Conservation (phyloP, 1,140 invertebrate species). For the Drosophila erecta region DNA sequence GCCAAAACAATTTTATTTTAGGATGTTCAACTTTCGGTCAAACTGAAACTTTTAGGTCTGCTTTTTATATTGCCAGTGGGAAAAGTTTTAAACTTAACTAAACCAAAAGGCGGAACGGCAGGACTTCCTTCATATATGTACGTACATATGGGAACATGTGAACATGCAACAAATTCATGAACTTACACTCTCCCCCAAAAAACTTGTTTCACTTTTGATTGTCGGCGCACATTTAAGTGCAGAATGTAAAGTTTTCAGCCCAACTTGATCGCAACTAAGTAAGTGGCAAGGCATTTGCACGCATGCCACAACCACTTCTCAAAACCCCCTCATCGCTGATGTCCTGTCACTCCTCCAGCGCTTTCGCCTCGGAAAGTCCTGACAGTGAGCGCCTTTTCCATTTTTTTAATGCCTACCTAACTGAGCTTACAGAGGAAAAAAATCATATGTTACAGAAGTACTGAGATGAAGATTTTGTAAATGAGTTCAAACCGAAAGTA, state of each 20-base stretch:
- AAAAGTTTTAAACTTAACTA: constrained; percentile 38
- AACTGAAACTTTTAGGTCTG: constrained; percentile 1
- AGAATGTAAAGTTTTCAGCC: constrained; percentile 65
- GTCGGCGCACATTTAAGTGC: constrained; percentile 68
- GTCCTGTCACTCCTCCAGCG: constrained; percentile 40
- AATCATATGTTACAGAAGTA: too few species aligned
- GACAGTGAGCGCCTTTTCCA: constrained; percentile 39
- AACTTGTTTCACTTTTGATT: constrained; percentile 76
- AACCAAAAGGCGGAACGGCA: constrained; percentile 34
- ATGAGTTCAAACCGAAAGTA: too few species aligned
- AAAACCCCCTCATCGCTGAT: constrained; percentile 8
- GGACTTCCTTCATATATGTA: constrained; percentile 19
- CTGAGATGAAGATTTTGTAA: too few species aligned
- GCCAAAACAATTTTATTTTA: background rate
- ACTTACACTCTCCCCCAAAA: constrained; percentile 15
- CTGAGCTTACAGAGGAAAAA: background rate
- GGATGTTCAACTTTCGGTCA: constrained; percentile 8
- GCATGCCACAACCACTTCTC: constrained; percentile 59
- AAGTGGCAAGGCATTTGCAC: constrained; percentile 71
- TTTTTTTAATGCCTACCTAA: constrained; percentile 51
- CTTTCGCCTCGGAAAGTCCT: constrained; percentile 14
- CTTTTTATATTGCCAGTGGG: constrained; percentile 22
- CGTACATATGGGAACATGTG: background rate
- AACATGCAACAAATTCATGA: constrained; percentile 40
- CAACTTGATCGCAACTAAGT: constrained; percentile 73